Base-by-base conservation (phyloP, 2,888 invertebrate species). In the Drosophila hamatofila region DNA sequence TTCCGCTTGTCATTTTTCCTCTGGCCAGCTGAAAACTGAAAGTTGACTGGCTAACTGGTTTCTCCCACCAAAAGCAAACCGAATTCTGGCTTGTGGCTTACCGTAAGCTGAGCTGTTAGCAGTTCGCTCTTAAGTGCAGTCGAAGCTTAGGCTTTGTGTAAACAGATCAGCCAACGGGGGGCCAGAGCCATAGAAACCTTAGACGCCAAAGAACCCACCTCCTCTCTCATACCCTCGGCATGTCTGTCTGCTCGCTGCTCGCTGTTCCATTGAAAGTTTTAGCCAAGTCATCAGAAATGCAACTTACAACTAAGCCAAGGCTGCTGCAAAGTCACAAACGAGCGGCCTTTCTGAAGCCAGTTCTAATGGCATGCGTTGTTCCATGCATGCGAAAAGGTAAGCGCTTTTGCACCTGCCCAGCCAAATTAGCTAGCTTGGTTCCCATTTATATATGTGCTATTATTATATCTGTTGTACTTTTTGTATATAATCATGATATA, bases 41-140 rank as follows among this genome's bases (percentile, higher is more conserved):
- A 85, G 84, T 85, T 75, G 85, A 87, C 65, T 57, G 46, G 49
- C 70, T 77, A 73, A 80, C 86, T 80, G 80, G 83, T 83, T 83
- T 72, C 37, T 21, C 16, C 30, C 30, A 21, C 35, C 35, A 37
- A 6, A 9, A 37, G 14, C 35, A 16, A 16, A 16, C 56, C 42
- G 16, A 52, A 58, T 74, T 74, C 54, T 54, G 46, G 54, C 25
- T 54, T 63, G 51, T 75, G 61, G 62, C 51, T 68, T 42, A 64
- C 56, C 14, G 77, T 75, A 78, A 77, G 79, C 46, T 61, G 56
- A 75, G 48, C 57, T n/a, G 44, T 16, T 23, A 57, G 60, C 55
- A 61, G 16, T 33, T 48, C 35, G 69, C 57, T 39, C 48, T 61
- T 54, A 51, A 55, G 42, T 60, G 35, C 78, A 52, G 46, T 75